Percentiles rank a stretch among this genome's conserved stretches.
Conservation (phyloP, 1,140 invertebrate species). For the Thrips palmi region DNA sequence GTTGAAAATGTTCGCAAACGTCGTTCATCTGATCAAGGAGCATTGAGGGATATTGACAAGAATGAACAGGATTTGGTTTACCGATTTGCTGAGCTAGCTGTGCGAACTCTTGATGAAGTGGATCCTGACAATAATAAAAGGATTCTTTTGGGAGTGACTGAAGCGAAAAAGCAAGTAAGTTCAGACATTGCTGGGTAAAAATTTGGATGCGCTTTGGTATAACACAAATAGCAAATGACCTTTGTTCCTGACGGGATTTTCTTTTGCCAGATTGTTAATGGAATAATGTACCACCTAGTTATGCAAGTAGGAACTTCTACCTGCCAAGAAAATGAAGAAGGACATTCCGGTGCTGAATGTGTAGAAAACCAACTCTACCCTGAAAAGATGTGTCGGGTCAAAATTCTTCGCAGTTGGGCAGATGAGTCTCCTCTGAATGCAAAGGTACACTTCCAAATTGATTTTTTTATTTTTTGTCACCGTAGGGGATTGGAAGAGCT, state of each 20-base stretch:
- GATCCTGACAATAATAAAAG: slow-evolving; percentile 14
- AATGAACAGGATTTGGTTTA: no score
- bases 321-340: slow-evolving; percentile 11
- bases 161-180: slow-evolving; percentile 14
- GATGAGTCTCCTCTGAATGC: slow-evolving; percentile 14
- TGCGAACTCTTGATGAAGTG: slow-evolving; percentile 14
- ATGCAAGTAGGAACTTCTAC: slow-evolving; percentile 9
- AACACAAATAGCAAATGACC: not conserved
- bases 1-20: no score
- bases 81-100: slow-evolving; percentile 10
- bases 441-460: no score
- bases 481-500: no score
- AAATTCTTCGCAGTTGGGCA: slow-evolving; percentile 12
- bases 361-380: slow-evolving; percentile 6
- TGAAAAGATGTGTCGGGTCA: slow-evolving; percentile 12
- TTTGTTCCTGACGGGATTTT: slow-evolving; percentile 3
- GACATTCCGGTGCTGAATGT: slow-evolving; percentile 6
- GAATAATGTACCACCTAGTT: slow-evolving; percentile 15
- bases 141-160: slow-evolving; percentile 9
- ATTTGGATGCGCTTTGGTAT: not conserved
- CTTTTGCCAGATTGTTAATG: slow-evolving; percentile 14
- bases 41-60: no score
- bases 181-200: not conserved
- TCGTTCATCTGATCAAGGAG: no score
- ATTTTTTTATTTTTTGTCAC: no score